These are phyloP conservation scores for Antheraea assamensis DNA, from an alignment of 2,888 invertebrate species.

Conservation along the genomic window DNA sequence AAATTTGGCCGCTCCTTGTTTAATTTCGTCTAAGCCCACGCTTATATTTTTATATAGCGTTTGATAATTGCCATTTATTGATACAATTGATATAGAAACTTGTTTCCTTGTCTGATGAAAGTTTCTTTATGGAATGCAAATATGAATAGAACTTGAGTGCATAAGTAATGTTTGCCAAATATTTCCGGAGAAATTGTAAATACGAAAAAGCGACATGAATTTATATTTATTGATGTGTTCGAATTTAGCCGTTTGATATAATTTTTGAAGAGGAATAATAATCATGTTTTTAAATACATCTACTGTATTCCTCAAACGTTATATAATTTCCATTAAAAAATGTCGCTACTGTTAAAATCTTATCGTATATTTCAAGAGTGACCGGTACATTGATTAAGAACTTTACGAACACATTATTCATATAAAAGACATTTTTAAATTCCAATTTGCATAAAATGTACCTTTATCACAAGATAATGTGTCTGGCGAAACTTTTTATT, in stretches of 20 bases:
- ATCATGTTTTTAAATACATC: neutral
- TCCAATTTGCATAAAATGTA: constrained; percentile 53
- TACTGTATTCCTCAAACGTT: neutral
- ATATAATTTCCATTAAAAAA: neutral
- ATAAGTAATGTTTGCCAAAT: neutral
- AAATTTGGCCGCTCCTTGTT: neutral
- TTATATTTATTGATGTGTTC: neutral
- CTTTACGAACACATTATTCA: neutral
- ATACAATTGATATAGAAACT: neutral
- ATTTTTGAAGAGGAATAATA: neutral
- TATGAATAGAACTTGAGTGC: neutral
- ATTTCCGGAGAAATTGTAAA: neutral
- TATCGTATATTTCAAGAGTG: constrained; percentile 4
- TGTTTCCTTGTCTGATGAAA: neutral
- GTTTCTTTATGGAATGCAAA: neutral
- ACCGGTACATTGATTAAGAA: neutral
- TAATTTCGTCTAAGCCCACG: neutral
- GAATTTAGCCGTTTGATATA: neutral
- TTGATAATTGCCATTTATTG: neutral
- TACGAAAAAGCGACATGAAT: neutral
- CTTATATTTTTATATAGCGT: neutral
- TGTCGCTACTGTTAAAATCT: neutral
- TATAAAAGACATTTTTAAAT: constrained; percentile 31
- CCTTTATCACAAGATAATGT: constrained; percentile 48
- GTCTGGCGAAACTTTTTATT: constrained; percentile 40